Evolutionary conservation across 1,140 invertebrate genomes (phyloP).

Genomic region (Phocides pigmalion): DNA sequence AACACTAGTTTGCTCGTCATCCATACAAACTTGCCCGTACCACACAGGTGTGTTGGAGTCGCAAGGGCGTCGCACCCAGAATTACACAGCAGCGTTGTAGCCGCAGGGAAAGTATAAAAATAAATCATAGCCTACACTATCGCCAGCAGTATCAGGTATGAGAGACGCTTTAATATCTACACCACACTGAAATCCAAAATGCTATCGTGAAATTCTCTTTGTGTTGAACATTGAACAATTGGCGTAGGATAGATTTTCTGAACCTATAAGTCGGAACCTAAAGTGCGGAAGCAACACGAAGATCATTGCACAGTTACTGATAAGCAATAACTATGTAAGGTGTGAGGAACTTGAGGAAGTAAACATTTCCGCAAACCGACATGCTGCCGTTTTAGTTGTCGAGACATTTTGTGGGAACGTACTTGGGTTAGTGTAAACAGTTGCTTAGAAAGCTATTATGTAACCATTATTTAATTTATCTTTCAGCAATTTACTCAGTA

Average conservation of each 20-base stretch:
- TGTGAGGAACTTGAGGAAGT: constrained; percentile 3
- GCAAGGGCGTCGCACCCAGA: no score
- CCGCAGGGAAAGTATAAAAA: no score
- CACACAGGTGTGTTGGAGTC: no score
- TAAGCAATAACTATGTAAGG: background rate
- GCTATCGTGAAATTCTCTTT: constrained; percentile 18
- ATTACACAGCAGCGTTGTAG: no score
- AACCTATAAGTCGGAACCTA: background rate
- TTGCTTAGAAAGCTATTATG: no score
- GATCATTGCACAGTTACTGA: background rate
- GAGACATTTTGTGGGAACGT: background rate
- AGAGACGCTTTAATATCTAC: constrained; percentile 22
- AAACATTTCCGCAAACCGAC: constrained; percentile 9
- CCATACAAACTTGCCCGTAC: no score
- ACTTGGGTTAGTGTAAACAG: no score
- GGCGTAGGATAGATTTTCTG: background rate
- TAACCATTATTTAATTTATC: no score
- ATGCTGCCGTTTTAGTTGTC: background rate
- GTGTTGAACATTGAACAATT: constrained; percentile 10
- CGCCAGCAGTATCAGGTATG: constrained; percentile 11
- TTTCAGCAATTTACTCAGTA: no score
- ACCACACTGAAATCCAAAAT: constrained; percentile 3
- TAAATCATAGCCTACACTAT: constrained; percentile 26
- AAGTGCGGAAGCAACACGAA: background rate
- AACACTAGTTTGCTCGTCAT: no score